Conservation (phyloP, 2,113 vertebrate species). For the Climacteris rufus region DNA sequence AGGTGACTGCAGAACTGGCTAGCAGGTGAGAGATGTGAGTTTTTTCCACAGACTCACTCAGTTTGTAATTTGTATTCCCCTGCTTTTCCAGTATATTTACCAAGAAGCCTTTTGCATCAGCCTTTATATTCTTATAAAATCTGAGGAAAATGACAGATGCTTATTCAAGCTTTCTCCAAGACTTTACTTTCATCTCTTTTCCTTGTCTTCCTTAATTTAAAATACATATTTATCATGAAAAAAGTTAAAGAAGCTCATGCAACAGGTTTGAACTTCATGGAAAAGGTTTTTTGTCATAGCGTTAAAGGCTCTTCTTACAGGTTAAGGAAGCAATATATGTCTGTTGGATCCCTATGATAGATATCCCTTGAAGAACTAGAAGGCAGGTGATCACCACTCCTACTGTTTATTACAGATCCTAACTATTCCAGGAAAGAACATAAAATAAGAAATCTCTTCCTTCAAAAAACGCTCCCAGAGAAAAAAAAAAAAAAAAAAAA, state of each 20-base stretch:
- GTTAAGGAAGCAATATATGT: background rate
- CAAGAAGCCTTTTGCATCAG: background rate
- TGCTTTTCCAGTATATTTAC: background rate
- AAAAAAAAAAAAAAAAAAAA: fast-evolving
- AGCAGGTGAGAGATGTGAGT: fast-evolving
- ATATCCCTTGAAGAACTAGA: background rate
- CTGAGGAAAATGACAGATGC: background rate
- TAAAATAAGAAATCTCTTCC: background rate
- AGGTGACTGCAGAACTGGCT: background rate
- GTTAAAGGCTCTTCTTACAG: background rate
- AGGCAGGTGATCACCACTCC: background rate
- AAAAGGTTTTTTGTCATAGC: background rate
- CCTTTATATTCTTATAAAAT: background rate
- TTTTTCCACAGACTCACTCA: background rate
- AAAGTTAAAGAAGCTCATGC: background rate
- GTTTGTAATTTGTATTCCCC: background rate
- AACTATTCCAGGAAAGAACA: background rate
- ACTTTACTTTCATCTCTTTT: background rate
- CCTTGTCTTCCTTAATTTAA: background rate
- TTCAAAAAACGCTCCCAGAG: background rate
- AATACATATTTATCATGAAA: background rate
- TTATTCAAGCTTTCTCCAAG: background rate
- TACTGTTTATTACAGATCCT: background rate
- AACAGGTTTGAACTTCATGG: background rate
- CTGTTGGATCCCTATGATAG: background rate